Evolutionary conservation across 2,888 invertebrate species (phyloP).

Genomic region (Euphydryas editha): DNA sequence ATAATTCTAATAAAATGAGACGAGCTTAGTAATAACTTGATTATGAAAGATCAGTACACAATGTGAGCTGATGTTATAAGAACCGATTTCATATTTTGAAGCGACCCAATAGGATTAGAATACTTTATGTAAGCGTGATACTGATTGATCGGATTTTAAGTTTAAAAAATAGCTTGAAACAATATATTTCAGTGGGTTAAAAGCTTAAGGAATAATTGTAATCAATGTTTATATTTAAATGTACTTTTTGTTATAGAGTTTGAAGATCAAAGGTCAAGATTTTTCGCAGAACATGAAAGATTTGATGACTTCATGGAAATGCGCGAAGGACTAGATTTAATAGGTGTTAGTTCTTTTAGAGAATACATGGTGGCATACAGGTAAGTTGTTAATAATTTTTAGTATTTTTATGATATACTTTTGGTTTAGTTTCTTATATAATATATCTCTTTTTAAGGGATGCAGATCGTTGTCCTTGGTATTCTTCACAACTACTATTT

Average conservation of each 20-base stretch:
- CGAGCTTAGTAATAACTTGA: no score
- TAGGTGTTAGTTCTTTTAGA: conserved; percentile 84
- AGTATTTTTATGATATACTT: neutral
- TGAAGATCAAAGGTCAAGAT: conserved; percentile 90
- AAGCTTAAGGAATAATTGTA: conserved; percentile 18
- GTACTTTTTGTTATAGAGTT: conserved; percentile 83
- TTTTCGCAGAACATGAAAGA: conserved; percentile 91
- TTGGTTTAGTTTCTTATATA: neutral
- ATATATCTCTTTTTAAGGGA: conserved; percentile 61
- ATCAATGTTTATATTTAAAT: conserved; percentile 9
- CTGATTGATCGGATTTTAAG: neutral
- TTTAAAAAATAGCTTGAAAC: neutral
- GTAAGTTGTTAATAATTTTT: conserved; percentile 48
- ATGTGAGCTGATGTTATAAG: conserved; percentile 14
- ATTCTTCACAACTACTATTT: conserved; percentile 87
- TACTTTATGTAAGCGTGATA: conserved; percentile 5
- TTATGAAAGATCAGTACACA: no score
- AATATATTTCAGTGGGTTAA: conserved; percentile 2
- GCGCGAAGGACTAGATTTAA: conserved; percentile 90
- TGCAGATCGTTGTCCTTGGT: conserved; percentile 84
- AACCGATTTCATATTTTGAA: conserved; percentile 3
- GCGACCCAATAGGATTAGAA: neutral
- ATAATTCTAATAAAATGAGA: conserved; percentile 8
- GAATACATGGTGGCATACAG: conserved; percentile 83
- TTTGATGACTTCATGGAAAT: conserved; percentile 94